Evolutionary conservation across 2,113 vertebrate species (phyloP).

Genomic region (Eurystomus gularis): DNA sequence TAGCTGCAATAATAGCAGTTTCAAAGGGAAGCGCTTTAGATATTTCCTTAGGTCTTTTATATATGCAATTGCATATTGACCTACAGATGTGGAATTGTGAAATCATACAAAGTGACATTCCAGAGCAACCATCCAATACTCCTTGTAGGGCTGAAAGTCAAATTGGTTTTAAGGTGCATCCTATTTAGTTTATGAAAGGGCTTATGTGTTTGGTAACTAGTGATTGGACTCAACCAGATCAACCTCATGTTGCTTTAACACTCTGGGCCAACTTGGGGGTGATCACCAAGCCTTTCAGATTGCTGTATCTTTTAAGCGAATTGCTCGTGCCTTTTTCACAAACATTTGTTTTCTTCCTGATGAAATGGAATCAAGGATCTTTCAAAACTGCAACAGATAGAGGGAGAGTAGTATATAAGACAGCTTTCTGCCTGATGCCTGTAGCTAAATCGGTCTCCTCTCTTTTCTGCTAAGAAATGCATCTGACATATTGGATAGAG

Average conservation of each 20-base stretch:
- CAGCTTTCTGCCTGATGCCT: neutral
- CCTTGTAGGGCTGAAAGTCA: neutral
- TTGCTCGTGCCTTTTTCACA: neutral
- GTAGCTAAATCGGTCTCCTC: neutral
- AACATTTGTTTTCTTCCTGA: neutral
- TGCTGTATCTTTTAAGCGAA: neutral
- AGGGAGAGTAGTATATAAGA: neutral
- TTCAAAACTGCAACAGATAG: neutral
- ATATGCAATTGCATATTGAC: neutral
- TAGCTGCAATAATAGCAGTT: neutral
- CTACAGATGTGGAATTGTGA: neutral
- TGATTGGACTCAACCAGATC: neutral
- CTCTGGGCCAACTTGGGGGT: neutral
- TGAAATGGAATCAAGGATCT: neutral
- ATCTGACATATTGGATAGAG: neutral
- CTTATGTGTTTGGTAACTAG: neutral
- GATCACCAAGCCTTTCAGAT: neutral
- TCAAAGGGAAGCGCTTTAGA: neutral
- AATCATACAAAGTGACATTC: neutral
- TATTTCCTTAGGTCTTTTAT: neutral
- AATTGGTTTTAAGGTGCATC: neutral
- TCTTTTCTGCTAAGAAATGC: neutral
- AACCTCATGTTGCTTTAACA: neutral
- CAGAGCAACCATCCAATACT: neutral
- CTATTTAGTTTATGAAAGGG: neutral